Evolutionary conservation across 2,888 invertebrate species (phyloP).

Genomic region (Barypeithes pellucidus): DNA sequence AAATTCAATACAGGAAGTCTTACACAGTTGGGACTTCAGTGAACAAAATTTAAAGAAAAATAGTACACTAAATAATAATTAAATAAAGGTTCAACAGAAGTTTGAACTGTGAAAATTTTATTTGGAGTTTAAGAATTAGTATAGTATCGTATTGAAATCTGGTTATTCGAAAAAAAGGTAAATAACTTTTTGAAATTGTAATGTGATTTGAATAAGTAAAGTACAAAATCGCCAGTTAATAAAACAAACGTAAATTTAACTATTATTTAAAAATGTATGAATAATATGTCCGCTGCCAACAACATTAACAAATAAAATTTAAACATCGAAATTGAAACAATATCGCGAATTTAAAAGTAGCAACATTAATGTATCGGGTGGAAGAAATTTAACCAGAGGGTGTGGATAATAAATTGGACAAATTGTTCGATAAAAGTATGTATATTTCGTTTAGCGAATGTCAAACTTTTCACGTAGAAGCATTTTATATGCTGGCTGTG

Average conservation of each 20-base stretch:
- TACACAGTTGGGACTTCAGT: slow-evolving; percentile 12
- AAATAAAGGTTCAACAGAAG: background rate
- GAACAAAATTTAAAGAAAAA: slow-evolving; percentile 13
- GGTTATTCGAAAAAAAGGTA: background rate
- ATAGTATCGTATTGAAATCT: background rate
- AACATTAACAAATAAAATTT: background rate
- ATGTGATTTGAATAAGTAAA: too few species aligned
- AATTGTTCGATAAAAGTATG: slow-evolving; percentile 33
- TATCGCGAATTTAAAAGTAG: background rate
- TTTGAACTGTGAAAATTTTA: background rate
- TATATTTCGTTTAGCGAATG: slow-evolving; percentile 38
- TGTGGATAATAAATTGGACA: slow-evolving; percentile 31
- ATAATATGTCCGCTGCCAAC: background rate
- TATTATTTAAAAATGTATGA: background rate
- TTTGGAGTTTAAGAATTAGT: background rate
- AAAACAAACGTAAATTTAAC: background rate
- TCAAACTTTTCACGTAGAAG: slow-evolving; percentile 36
- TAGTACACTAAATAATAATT: slow-evolving; percentile 2
- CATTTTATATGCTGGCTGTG: slow-evolving; percentile 40
- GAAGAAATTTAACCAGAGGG: background rate
- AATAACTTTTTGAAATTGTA: background rate
- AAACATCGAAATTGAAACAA: background rate
- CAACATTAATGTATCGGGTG: background rate
- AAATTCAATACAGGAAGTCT: slow-evolving; percentile 18
- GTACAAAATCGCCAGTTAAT: background rate